These are phyloP conservation scores for Haplochromis burtoni DNA, from an alignment of 2,113 vertebrate species.

Conservation along the genomic window DNA sequence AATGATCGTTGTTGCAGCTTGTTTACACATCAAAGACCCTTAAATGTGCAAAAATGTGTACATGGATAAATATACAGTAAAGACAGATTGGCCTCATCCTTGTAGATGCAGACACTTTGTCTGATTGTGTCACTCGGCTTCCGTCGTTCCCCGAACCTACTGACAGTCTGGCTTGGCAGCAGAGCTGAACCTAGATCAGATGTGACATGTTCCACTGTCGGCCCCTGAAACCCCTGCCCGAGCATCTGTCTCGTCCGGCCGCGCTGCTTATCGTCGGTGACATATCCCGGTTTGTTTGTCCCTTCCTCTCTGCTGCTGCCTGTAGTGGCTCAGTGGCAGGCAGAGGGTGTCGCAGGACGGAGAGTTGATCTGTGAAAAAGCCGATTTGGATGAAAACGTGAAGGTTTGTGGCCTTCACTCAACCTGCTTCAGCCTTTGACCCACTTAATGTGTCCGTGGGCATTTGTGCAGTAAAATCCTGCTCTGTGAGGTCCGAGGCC, in stretches of 20 bases:
- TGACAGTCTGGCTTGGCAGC: constrained; percentile 6
- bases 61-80: background rate
- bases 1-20: fast-evolving
- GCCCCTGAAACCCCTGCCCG: background rate
- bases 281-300: constrained; percentile 19
- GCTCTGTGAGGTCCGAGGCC: background rate
- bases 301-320: background rate
- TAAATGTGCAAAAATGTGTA: background rate
- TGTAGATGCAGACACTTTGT: background rate
- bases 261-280: background rate
- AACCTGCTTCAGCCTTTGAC: background rate
- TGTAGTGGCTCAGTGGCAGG: constrained; percentile 4
- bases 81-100: no score
- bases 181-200: background rate
- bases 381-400: background rate
- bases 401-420: background rate
- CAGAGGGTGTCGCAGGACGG: background rate
- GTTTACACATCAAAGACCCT: background rate
- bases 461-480: background rate
- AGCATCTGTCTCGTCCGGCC: constrained; percentile 20
- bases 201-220: constrained; percentile 27
- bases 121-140: background rate
- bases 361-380: background rate
- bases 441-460: background rate
- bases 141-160: background rate